Conservation (phyloP, 37 sponge, comb jelly and placozoan species). For the Axinella damicornis region DNA sequence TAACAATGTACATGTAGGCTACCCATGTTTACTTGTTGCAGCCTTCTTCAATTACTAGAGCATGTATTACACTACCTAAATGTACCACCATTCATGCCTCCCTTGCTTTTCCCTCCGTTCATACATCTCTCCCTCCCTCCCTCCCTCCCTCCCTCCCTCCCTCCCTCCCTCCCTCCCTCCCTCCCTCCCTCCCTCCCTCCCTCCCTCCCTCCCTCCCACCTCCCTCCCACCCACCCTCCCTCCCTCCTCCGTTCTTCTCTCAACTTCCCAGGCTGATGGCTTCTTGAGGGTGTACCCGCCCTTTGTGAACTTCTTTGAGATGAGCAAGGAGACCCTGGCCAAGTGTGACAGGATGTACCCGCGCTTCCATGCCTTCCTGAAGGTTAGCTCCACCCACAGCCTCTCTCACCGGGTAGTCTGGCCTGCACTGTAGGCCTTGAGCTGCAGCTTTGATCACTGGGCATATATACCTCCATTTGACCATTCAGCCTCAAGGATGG, state of each 20-base stretch:
- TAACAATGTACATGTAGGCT: too few relatives aligned
- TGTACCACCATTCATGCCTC: too few relatives aligned
- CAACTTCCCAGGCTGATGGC: conserved; percentile 79
- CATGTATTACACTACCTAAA: too few relatives aligned
- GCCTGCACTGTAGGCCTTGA: too few relatives aligned
- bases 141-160: background rate
- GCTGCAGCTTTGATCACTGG: too few relatives aligned
- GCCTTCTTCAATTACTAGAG: too few relatives aligned
- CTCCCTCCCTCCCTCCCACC: background rate
- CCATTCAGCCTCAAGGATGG: too few relatives aligned
- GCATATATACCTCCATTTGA: too few relatives aligned
- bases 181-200: background rate
- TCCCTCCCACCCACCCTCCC: background rate
- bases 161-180: background rate
- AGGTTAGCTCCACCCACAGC: conserved; percentile 49
- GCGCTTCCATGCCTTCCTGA: conserved; percentile 91
- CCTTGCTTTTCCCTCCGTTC: background rate
- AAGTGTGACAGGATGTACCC: conserved; percentile 87
- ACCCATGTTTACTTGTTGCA: too few relatives aligned
- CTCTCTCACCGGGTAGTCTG: too few relatives aligned
- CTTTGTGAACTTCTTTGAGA: conserved; percentile 92
- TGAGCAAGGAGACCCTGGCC: conserved; percentile 79
- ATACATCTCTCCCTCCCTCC: background rate
- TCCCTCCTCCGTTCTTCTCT: too few relatives aligned
- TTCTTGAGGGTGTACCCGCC: conserved; percentile 84